Percentiles rank a stretch among this genome's conserved stretches.
Evolutionary conservation across 2,113 vertebrate genomes (phyloP).

Genomic region (Trochalopteron elliotii): DNA sequence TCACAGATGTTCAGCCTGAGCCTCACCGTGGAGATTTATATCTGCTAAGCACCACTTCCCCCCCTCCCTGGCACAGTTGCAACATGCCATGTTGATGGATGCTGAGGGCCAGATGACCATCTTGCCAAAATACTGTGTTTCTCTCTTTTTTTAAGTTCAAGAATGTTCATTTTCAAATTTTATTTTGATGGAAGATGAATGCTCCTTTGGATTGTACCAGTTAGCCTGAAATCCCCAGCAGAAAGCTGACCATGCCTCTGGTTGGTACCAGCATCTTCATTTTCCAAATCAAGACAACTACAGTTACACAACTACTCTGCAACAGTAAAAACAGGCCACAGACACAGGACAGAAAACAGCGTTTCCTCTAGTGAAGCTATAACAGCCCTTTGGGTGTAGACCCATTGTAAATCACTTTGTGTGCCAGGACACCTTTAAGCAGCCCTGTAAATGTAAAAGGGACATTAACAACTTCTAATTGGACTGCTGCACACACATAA

Average conservation of each 20-base stretch:
- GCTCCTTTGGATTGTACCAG: neutral
- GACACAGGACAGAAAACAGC: neutral
- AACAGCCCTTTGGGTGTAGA: neutral
- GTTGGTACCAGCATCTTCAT: neutral
- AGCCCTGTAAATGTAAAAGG: slow-evolving; percentile 34
- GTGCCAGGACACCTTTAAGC: slow-evolving; percentile 24
- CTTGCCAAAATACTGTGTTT: neutral
- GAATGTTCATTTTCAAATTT: neutral
- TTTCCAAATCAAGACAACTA: neutral
- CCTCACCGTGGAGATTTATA: neutral
- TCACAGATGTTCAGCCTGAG: neutral
- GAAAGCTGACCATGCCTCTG: neutral
- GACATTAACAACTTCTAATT: neutral
- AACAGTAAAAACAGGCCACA: neutral
- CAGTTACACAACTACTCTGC: neutral
- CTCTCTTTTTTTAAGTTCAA: neutral
- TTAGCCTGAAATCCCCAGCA: neutral
- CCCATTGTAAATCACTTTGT: neutral
- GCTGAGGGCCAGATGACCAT: neutral
- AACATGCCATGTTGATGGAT: neutral
- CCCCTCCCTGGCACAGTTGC: neutral
- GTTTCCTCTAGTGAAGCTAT: neutral
- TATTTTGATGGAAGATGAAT: neutral
- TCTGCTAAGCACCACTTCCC: neutral
- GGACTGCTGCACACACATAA: neutral